Evolutionary conservation across 2,113 vertebrate genomes (phyloP), one percentile per base, ranked within the genome.

Genomic region (Micronycteris hirsuta): DNA sequence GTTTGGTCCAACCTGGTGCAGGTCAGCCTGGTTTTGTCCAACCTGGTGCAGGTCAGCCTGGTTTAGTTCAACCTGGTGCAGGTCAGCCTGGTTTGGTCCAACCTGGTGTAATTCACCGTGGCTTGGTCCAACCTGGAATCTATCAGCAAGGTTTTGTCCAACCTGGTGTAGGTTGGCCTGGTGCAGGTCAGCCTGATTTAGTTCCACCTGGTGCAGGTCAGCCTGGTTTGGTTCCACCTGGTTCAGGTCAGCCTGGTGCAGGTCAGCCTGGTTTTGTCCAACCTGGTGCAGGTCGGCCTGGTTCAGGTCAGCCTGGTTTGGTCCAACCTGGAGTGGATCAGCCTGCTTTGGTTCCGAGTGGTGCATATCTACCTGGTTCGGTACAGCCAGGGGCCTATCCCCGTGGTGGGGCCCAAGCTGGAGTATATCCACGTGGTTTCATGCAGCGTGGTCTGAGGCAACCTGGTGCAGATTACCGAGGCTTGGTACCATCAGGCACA

Each of bases 381-480:
- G 36, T 22, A 0, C 41, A 17, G 17, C 67, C 65, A 17, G 33
- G 63, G 7, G 20, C 9, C 4, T 31, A 0, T 19, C 83, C 45
- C 10, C 54, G 0, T 49, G 73, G 43, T 8, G 28, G 73, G 41
- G 36, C 13, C 0, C 41, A 17, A 2, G 61, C 45, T 15, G 76
- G 86, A 0, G 1, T 10, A 4, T 76, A 28, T 14, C 70, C 47
- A 5, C 74, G 0, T 36, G n/a, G 54, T 38, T 36, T 71, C 3
- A 5, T 20, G 0, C 86, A 16, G 19, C 54, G 0, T 74, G 63
- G 58, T 63, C 31, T n/a, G 73, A 63, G 65, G 54, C 94, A 68
- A 3, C n/a, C 45, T 67, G 67, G 13, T 28, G 7, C 2, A 15
- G n/a, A 41, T 70, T 56, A 5, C 5, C 49, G 1, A 82, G 56